A percentile compares a stretch with the other conserved stretches of the same genome.
Evolutionary conservation across 2,888 invertebrate genomes (phyloP).

Genomic region (Nebria brevicollis): DNA sequence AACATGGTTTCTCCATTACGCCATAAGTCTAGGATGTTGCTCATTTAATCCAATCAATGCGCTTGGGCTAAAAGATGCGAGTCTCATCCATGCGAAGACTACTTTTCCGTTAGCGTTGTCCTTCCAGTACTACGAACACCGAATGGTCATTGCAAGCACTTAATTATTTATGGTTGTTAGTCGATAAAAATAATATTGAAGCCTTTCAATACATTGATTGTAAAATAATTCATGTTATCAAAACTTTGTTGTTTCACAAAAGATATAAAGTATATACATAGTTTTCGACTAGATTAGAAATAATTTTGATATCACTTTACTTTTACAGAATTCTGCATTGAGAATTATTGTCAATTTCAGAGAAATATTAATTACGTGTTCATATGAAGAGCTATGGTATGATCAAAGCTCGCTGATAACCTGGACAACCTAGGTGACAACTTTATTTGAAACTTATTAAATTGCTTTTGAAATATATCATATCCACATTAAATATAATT

Average conservation of each 20-base stretch:
- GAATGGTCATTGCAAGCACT: not conserved
- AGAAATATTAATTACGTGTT: constrained; percentile 38
- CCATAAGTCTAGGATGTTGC: constrained; percentile 17
- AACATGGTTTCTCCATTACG: constrained; percentile 44
- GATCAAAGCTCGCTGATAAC: not conserved
- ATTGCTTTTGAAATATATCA: constrained; percentile 16
- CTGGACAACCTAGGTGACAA: constrained; percentile 20
- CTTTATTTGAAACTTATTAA: constrained; percentile 25
- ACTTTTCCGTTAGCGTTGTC: constrained; percentile 13
- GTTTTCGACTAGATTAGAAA: not conserved
- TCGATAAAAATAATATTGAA: not conserved
- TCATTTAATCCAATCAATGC: constrained; percentile 44
- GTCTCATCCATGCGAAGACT: constrained; percentile 5
- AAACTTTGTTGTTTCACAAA: not conserved
- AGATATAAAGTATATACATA: not conserved
- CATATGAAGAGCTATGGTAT: constrained; percentile 29
- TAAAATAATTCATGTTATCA: not conserved
- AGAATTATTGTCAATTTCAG: constrained; percentile 30
- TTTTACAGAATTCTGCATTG: constrained; percentile 13
- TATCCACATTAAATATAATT: constrained; percentile 10
- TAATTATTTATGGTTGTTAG: not conserved
- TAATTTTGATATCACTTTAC: too few relatives aligned
- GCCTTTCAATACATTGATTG: too few relatives aligned
- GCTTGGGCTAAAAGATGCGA: constrained; percentile 21
- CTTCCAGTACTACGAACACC: not conserved